phyloP scores from a whole-genome alignment of 2,113 vertebrate genomes.

The Colistium nudipinnis region DNA sequence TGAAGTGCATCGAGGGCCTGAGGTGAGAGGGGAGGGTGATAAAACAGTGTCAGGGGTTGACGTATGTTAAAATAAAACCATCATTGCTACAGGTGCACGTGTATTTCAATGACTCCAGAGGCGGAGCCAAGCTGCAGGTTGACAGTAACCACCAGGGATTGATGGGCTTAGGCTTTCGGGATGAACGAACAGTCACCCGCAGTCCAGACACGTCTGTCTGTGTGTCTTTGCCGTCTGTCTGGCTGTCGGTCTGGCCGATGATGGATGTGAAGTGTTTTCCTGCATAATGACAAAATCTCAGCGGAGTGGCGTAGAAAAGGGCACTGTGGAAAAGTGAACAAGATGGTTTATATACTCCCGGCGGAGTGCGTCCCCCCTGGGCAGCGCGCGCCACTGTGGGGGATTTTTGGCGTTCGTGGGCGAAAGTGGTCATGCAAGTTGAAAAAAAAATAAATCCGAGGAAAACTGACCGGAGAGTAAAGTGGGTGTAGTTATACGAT shows the following conservation, averaged over 20 bases:
- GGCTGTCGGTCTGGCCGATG: conserved; percentile 23
- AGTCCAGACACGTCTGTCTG: conserved; percentile 58
- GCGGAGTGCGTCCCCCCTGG: background rate
- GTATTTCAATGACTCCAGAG: conserved; percentile 11
- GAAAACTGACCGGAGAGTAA: conserved; percentile 8
- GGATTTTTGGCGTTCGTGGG: conserved; percentile 25
- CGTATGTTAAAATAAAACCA: conserved; percentile 23
- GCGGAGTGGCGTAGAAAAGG: conserved; percentile 33
- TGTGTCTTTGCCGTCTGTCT: conserved; percentile 30
- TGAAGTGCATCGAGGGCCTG: background rate
- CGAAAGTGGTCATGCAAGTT: conserved; percentile 5
- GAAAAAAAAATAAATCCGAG: conserved; percentile 24
- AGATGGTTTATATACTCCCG: background rate
- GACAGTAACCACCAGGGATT: conserved; percentile 54
- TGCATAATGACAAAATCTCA: conserved; percentile 27
- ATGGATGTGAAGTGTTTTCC: conserved; percentile 35
- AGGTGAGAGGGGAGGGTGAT: background rate
- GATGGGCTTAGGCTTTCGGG: conserved; percentile 43
- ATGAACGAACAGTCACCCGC: conserved; percentile 51
- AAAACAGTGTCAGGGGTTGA: background rate
- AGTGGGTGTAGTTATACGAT: too few relatives aligned
- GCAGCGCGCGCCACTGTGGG: background rate
- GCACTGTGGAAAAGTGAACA: conserved; percentile 12
- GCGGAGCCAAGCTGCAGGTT: conserved; percentile 26
- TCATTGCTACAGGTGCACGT: conserved; percentile 41